phyloP scores from a whole-genome alignment of 2,113 vertebrate species.

The Heptranchias perlo region DNA sequence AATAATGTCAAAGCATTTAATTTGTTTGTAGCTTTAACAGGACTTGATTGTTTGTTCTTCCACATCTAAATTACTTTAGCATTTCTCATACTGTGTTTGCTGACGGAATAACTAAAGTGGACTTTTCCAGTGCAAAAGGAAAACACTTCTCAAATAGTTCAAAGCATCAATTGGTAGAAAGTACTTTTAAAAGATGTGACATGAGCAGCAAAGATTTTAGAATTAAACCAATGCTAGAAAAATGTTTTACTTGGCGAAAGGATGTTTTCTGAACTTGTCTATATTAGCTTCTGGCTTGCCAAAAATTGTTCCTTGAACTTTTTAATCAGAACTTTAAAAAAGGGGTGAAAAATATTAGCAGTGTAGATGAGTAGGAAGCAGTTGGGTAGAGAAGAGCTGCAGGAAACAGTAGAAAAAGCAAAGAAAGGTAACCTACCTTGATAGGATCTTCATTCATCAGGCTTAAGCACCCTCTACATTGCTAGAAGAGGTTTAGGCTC shows the following conservation, averaged over 20 bases:
- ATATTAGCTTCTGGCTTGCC: constrained; percentile 21
- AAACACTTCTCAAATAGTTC: constrained; percentile 36
- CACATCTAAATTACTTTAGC: neutral
- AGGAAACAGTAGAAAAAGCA: neutral
- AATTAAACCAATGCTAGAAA: constrained; percentile 28
- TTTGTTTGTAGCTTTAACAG: neutral
- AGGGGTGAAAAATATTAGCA: neutral
- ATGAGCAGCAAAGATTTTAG: neutral
- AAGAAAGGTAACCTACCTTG: neutral
- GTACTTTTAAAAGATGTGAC: constrained; percentile 20
- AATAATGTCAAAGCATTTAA: neutral
- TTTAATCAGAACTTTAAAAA: constrained; percentile 23
- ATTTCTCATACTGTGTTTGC: neutral
- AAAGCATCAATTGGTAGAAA: constrained; percentile 20
- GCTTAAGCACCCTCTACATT: neutral
- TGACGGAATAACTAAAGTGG: constrained; percentile 21
- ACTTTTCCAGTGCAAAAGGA: constrained; percentile 15
- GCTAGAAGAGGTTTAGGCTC: neutral
- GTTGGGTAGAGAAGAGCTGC: constrained; percentile 44
- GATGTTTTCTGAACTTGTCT: constrained; percentile 15
- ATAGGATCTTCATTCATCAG: neutral
- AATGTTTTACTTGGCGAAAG: constrained; percentile 21
- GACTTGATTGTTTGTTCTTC: neutral
- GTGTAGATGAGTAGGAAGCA: constrained; percentile 41
- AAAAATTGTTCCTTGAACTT: constrained; percentile 27